A percentile compares a stretch with the other conserved stretches of the same genome.
Evolutionary conservation across 2,797 vertebrate genomes (phyloP).

Genomic region (Hypotaenidia philippensis): DNA sequence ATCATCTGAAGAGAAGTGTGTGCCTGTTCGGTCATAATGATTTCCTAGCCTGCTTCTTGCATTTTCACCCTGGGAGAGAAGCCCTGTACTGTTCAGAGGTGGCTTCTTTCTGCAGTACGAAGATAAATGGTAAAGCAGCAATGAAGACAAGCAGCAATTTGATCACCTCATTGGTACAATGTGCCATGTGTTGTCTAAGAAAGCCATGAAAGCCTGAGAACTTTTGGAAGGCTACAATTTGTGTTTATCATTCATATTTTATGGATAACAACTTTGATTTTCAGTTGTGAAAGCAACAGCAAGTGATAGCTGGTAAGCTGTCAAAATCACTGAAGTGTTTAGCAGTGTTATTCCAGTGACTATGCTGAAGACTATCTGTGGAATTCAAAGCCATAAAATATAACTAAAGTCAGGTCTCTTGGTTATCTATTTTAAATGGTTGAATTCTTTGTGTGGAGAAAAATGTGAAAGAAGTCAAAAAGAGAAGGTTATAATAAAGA

Average conservation of each 20-base stretch:
- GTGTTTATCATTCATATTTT: slow-evolving; percentile 51
- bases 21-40: neutral
- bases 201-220: neutral
- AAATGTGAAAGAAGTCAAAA: neutral
- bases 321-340: slow-evolving; percentile 67
- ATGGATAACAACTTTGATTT: slow-evolving; percentile 51
- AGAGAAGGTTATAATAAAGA: neutral
- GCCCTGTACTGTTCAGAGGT: neutral
- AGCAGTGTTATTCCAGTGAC: slow-evolving; percentile 58
- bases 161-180: neutral
- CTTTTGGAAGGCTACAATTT: neutral
- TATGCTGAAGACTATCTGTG: slow-evolving; percentile 2
- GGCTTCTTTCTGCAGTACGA: neutral
- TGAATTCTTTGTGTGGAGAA: neutral
- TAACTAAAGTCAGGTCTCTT: neutral
- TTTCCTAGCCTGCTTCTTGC: neutral
- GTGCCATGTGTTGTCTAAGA: neutral
- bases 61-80: neutral
- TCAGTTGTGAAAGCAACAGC: slow-evolving; percentile 28
- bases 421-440: neutral
- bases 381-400: slow-evolving; percentile 24
- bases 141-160: neutral
- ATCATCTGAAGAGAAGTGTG: neutral
- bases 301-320: slow-evolving; percentile 65
- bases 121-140: neutral